Conservation (phyloP, 2,888 invertebrate species). For the Lasius platythorax region DNA sequence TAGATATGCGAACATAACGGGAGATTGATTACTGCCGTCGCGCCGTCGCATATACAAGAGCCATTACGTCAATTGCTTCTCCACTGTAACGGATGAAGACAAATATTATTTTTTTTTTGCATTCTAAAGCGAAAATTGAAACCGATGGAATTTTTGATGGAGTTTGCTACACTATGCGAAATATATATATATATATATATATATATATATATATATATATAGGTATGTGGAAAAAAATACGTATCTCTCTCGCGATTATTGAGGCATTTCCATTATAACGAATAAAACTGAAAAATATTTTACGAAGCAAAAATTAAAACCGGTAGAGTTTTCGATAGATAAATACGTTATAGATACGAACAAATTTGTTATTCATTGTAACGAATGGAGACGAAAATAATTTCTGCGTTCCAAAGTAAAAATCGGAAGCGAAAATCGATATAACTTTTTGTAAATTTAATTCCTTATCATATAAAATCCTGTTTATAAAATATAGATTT, state of each 20-base stretch:
- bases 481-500: not conserved
- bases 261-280: not conserved
- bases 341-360: not conserved
- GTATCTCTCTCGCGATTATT: not conserved
- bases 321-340: not conserved
- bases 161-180: not conserved
- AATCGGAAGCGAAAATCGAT: not conserved
- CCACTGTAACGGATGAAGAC: not conserved
- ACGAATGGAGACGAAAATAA: not conserved
- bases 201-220: too few species aligned
- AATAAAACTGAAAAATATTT: not conserved
- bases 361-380: not conserved
- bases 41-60: not conserved
- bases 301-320: not conserved
- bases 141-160: constrained; percentile 8
- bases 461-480: not conserved
- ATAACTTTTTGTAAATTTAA: not conserved
- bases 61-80: constrained; percentile 17
- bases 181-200: too few species aligned
- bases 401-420: not conserved
- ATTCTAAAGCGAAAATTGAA: not conserved
- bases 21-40: constrained; percentile 25
- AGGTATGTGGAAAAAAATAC: not conserved
- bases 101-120: not conserved
- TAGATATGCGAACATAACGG: constrained; percentile 85